These are phyloP conservation scores for Pithys albifrons DNA, from an alignment of 2,113 vertebrate genomes.

Conservation along the genomic window DNA sequence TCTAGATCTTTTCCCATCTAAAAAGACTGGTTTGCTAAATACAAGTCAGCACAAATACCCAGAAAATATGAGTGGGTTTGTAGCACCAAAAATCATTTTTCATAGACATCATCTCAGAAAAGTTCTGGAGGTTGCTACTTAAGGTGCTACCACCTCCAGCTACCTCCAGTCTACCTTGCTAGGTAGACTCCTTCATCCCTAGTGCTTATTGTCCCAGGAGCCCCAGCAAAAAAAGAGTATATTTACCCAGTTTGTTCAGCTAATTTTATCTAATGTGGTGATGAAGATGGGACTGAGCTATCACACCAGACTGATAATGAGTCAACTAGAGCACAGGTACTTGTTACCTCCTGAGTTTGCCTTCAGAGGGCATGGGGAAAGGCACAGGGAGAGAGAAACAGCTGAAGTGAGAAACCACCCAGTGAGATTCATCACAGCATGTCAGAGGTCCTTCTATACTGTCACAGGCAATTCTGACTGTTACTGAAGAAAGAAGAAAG, in stretches of 20 bases:
- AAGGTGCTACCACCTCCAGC: background rate
- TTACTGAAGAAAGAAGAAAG: background rate
- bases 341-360: background rate
- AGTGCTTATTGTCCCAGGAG: background rate
- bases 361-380: background rate
- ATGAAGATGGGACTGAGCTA: background rate
- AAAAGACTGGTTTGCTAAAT: background rate
- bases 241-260: fast-evolving
- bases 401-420: background rate
- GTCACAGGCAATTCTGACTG: background rate
- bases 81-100: background rate
- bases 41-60: background rate
- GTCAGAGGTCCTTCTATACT: background rate
- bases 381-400: background rate
- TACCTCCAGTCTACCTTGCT: background rate
- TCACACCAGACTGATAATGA: background rate
- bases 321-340: background rate
- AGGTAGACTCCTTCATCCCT: background rate
- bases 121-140: background rate
- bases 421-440: background rate
- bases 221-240: background rate
- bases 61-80: background rate
- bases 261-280: background rate
- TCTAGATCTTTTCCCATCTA: background rate
- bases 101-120: background rate